Evolutionary conservation across 2,113 vertebrate species (phyloP).

Genomic region (mouse (Mus musculus)): GRCm39 chrX:56855001-56855500

Average conservation of each 20-base stretch:
- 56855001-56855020: not conserved
- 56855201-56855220: conserved; percentile 63
- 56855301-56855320: conserved; percentile 65
- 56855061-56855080: conserved; percentile 30
- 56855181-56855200: conserved; percentile 58
- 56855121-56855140: conserved; percentile 54
- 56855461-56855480: not conserved
- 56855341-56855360: not conserved
- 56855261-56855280: conserved; percentile 60
- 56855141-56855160: conserved; percentile 67
- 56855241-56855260: conserved; percentile 59
- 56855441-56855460: not conserved
- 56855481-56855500: not conserved
- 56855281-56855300: conserved; percentile 67
- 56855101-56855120: conserved; percentile 57
- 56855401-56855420: not conserved
- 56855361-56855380: conserved; percentile 51
- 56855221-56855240: conserved; percentile 51
- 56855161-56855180: conserved; percentile 74
- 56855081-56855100: not conserved
- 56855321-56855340: conserved; percentile 23
- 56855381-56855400: not conserved
- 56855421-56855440: not conserved
- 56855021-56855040: not conserved
- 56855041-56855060: not conserved